Evolutionary conservation across 2,113 vertebrate species (phyloP).

Genomic region (Brachyhypopomus gauderio): DNA sequence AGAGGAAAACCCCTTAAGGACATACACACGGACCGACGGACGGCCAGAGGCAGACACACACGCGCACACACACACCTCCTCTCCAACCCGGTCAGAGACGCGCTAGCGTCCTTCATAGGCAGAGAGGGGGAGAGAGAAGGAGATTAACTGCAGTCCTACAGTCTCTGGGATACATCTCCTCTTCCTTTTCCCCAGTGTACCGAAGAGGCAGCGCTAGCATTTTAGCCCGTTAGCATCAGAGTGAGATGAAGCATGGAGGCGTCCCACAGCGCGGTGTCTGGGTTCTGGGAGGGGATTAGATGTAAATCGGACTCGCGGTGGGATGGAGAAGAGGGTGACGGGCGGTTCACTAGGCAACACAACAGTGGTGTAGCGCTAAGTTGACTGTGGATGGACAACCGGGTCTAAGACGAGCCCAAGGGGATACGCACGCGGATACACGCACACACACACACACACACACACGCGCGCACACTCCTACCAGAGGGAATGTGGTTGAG

Average conservation of each 20-base stretch:
- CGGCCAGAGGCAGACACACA: slow-evolving; percentile 29
- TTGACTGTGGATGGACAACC: not conserved
- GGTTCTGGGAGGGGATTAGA: not conserved
- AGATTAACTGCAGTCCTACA: not conserved
- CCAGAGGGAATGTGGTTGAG: slow-evolving; percentile 65
- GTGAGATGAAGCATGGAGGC: not conserved
- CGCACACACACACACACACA: not conserved
- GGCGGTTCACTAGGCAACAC: not conserved
- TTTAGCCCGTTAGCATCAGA: not conserved
- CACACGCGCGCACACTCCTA: slow-evolving; percentile 51
- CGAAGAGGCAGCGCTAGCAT: not conserved
- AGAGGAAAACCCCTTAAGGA: slow-evolving; percentile 6
- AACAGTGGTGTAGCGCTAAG: not conserved
- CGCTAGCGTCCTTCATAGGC: not conserved
- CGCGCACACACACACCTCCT: slow-evolving; percentile 42
- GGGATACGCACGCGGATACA: not conserved
- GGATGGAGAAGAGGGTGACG: not conserved
- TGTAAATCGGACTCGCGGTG: not conserved
- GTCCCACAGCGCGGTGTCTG: not conserved
- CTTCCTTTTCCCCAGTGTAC: too few relatives aligned
- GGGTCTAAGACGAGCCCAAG: not conserved
- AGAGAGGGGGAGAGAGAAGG: not conserved
- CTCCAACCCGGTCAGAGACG: not conserved
- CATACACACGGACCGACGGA: not conserved
- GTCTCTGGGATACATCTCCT: too few relatives aligned